Percentiles rank a stretch among this genome's conserved stretches.
These are phyloP conservation scores for Edolisoma coerulescens DNA, from an alignment of 2,113 vertebrate genomes.

Conservation along the genomic window DNA sequence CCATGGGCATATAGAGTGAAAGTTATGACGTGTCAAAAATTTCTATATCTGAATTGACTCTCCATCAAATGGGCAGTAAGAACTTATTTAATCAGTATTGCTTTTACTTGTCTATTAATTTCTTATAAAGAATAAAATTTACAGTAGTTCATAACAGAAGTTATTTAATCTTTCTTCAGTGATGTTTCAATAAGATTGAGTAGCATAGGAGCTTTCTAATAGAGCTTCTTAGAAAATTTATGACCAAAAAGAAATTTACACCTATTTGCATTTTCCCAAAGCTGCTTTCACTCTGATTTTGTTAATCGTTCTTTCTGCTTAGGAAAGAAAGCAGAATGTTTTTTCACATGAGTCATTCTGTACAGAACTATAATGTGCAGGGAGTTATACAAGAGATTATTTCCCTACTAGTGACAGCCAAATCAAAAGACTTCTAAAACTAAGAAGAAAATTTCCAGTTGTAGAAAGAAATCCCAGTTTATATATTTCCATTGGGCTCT, in stretches of 20 bases:
- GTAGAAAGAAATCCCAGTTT: neutral
- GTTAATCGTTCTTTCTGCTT: neutral
- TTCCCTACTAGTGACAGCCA: neutral
- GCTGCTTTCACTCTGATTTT: neutral
- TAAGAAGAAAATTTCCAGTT: neutral
- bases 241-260: neutral
- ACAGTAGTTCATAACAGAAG: neutral
- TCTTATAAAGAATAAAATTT: neutral
- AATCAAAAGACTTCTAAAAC: neutral
- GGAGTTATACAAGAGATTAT: neutral
- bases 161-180: neutral
- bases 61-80: neutral
- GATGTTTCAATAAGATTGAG: neutral
- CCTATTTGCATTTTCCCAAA: neutral
- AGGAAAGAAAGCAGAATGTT: neutral
- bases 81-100: neutral
- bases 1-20: neutral
- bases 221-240: neutral
- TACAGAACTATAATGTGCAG: neutral
- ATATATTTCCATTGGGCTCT: neutral
- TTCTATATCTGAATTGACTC: neutral
- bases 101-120: neutral
- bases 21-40: neutral
- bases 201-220: neutral
- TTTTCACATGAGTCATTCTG: neutral